These are phyloP conservation scores for Fissipunctia ypsillon DNA, from an alignment of 2,888 invertebrate genomes.

Conservation along the genomic window DNA sequence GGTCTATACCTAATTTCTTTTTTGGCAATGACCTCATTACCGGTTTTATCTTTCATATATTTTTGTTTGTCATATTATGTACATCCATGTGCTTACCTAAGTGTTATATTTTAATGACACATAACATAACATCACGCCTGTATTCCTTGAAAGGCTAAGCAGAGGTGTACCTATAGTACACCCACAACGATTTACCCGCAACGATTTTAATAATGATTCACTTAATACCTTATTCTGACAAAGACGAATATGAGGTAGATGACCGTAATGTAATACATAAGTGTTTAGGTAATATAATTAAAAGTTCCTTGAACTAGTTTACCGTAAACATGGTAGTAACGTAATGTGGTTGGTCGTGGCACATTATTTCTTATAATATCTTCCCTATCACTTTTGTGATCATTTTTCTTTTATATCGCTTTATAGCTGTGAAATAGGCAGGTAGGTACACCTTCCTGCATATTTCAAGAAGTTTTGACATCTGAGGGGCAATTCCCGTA, in stretches of 20 bases:
- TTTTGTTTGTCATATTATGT: neutral
- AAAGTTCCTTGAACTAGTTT: neutral
- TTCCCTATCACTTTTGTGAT: neutral
- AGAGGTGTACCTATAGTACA: too few relatives aligned
- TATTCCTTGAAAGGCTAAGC: too few relatives aligned
- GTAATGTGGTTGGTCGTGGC: neutral
- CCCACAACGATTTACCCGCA: too few relatives aligned
- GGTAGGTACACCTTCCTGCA: neutral
- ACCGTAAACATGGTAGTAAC: neutral
- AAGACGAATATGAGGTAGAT: neutral
- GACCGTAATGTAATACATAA: neutral
- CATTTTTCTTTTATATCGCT: neutral
- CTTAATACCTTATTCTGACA: neutral
- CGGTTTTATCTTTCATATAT: neutral
- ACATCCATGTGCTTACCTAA: neutral
- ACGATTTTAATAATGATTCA: neutral
- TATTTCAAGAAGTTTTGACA: neutral
- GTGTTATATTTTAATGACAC: neutral
- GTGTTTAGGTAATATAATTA: too few relatives aligned
- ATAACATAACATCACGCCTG: too few relatives aligned
- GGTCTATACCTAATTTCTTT: neutral
- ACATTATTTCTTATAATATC: neutral
- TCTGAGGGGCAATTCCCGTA: too few relatives aligned
- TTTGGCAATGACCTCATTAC: neutral
- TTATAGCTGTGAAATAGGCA: neutral